These are phyloP conservation scores for Trissoscelio sp. DNA, from an alignment of 2,888 invertebrate genomes.

Conservation along the genomic window DNA sequence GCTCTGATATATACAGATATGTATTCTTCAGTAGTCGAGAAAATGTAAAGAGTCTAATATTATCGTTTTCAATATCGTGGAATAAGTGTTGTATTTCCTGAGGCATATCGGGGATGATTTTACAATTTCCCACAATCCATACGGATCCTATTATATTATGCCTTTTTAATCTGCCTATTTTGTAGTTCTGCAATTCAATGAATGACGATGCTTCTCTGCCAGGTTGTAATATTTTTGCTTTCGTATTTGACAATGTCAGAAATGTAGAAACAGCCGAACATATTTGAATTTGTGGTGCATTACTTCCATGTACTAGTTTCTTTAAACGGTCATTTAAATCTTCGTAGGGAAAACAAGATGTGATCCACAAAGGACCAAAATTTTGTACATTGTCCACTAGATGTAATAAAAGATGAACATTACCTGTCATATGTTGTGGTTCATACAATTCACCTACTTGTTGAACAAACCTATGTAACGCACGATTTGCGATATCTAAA, in stretches of 20 bases:
- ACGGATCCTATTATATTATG: neutral
- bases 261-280: neutral
- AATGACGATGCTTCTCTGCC: neutral
- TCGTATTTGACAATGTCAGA: neutral
- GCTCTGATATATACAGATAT: neutral
- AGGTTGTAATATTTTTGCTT: neutral
- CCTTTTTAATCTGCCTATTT: conserved; percentile 1
- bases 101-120: neutral
- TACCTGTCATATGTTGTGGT: conserved; percentile 61
- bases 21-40: neutral
- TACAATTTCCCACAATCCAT: neutral
- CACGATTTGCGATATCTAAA: conserved; percentile 39
- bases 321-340: conserved; percentile 1
- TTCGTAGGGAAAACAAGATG: conserved; percentile 1
- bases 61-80: neutral
- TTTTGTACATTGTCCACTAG: conserved; percentile 53
- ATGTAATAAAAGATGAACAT: conserved; percentile 69
- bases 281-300: neutral
- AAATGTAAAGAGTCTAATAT: neutral
- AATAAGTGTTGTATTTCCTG: too few species aligned
- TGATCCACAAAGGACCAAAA: neutral
- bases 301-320: neutral
- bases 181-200: neutral
- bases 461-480: conserved; percentile 57
- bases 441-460: conserved; percentile 67